These are phyloP conservation scores for Romanogobio albipinnatus DNA, from an alignment of 2,113 vertebrate genomes.

Conservation along the genomic window DNA sequence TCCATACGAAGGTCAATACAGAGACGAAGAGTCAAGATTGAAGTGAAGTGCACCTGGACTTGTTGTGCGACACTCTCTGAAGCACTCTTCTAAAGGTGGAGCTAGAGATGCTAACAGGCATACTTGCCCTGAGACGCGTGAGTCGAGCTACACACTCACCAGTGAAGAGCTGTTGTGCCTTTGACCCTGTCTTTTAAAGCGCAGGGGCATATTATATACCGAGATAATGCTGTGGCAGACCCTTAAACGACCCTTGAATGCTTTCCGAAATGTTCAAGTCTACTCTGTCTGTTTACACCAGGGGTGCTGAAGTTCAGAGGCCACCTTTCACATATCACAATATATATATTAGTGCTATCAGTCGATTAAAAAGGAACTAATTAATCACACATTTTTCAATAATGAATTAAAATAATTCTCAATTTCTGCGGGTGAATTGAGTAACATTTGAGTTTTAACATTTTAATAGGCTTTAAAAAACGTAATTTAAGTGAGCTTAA, in stretches of 20 bases:
- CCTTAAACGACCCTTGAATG: background rate
- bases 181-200: conserved; percentile 55
- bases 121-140: conserved; percentile 8
- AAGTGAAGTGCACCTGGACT: conserved; percentile 38
- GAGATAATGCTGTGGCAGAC: conserved; percentile 36
- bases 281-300: background rate
- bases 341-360: too few relatives aligned
- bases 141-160: conserved; percentile 11
- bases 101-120: conserved; percentile 23
- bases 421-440: too few relatives aligned
- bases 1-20: conserved; percentile 15
- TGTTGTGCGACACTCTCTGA: conserved; percentile 31
- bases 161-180: conserved; percentile 59
- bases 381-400: too few relatives aligned
- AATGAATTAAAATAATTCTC: too few relatives aligned
- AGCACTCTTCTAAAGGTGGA: conserved; percentile 21
- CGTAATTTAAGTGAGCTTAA: too few relatives aligned
- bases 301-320: background rate
- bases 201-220: conserved; percentile 47
- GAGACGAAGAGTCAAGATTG: conserved; percentile 50
- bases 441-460: too few relatives aligned
- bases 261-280: background rate
- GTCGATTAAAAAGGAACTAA: too few relatives aligned
- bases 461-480: too few relatives aligned
- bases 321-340: background rate